These are phyloP conservation scores for Tinea trinotella DNA, from an alignment of 2,888 invertebrate genomes.

Conservation along the genomic window DNA sequence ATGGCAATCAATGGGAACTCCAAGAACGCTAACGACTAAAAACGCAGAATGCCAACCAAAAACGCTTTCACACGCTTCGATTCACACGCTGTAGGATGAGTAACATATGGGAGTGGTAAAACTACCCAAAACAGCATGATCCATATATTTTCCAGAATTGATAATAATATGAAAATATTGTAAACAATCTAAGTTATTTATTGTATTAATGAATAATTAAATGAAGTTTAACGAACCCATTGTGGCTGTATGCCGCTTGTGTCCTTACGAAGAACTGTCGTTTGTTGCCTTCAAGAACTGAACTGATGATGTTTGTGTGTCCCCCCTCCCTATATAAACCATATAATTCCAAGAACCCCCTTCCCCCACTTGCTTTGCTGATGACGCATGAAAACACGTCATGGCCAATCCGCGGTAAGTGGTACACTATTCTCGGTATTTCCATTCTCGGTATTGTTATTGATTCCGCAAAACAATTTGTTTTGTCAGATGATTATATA, in stretches of 20 bases:
- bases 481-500: too few relatives aligned
- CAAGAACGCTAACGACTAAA: too few relatives aligned
- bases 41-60: too few relatives aligned
- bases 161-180: neutral
- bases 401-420: neutral
- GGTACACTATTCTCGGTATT: neutral
- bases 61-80: too few relatives aligned
- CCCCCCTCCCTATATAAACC: constrained; percentile 56
- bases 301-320: constrained; percentile 51
- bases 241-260: constrained; percentile 39
- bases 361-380: neutral
- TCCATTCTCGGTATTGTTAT: too few relatives aligned
- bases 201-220: constrained; percentile 5
- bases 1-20: too few relatives aligned
- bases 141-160: too few relatives aligned
- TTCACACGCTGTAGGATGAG: too few relatives aligned
- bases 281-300: constrained; percentile 51
- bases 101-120: too few relatives aligned
- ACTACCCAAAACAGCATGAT: too few relatives aligned
- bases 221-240: constrained; percentile 51
- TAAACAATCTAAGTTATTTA: too few relatives aligned
- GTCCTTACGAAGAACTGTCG: constrained; percentile 38
- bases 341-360: neutral
- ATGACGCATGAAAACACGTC: neutral
- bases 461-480: too few relatives aligned